Conservation (phyloP, 1,140 invertebrate species). For the Elysia chlorotica region DNA sequence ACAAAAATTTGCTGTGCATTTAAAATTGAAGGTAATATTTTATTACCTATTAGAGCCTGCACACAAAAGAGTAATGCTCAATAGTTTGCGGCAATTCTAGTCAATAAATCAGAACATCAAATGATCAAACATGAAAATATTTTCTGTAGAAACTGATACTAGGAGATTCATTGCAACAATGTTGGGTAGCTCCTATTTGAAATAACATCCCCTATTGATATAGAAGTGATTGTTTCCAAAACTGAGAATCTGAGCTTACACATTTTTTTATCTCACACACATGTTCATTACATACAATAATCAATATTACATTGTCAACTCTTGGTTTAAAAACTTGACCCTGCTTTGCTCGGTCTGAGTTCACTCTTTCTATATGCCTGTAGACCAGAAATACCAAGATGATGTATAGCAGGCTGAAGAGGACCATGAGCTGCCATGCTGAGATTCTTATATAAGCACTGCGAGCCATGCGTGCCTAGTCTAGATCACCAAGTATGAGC, state of each 20-base stretch:
- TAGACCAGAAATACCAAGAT: constrained; percentile 7
- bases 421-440: background rate
- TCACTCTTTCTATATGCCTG: background rate
- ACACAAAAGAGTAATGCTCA: too few species aligned
- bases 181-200: background rate
- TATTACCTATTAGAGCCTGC: too few species aligned
- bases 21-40: too few species aligned
- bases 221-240: background rate
- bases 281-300: background rate
- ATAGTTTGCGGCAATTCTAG: too few species aligned
- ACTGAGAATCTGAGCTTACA: background rate
- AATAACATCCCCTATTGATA: background rate
- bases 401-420: background rate
- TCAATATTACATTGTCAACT: background rate
- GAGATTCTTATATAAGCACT: background rate
- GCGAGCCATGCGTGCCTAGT: background rate
- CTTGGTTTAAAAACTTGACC: constrained; percentile 5
- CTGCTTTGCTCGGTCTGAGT: background rate
- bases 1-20: too few species aligned
- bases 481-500: background rate
- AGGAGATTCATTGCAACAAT: background rate
- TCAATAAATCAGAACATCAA: background rate
- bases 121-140: background rate
- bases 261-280: background rate
- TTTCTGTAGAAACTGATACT: background rate